Evolutionary conservation across 2,888 invertebrate genomes (phyloP), one percentile per base, ranked within the genome.

Genomic region (Tubulanus polymorphus): DNA sequence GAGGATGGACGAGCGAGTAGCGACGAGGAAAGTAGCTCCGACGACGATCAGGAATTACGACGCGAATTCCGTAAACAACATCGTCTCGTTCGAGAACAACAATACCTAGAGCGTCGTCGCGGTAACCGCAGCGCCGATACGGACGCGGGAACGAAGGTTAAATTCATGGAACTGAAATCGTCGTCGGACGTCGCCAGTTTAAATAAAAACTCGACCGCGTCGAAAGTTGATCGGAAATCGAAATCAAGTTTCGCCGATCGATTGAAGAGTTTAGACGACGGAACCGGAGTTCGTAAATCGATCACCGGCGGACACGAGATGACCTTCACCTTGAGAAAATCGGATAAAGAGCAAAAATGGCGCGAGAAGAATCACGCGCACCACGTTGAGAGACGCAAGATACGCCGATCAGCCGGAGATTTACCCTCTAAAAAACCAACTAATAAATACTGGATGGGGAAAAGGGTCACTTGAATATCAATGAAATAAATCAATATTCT

Each of bases 11-110:
- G 63, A 45, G 56, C 58, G 5, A 65, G 68, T 56, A 66, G 69
- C 37, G 70, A 68, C 8, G 67, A 63, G 29, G 69, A 69, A 47
- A 60, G 61, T 35, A 90, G 91, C 51, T 69, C 68, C 15, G 28
- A 28, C 25, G 30, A 28, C 27, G 51, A 51, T 1, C 92, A 91
- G 65, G 91, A 92, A 0, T 86, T 51, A 23, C 41, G 56, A 27
- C 53, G 87, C 71, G 90, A 92, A 79, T 85, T 91, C 55, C 88
- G 89, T 70, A 87, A 87, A 70, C 86, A 88, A 70, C 87, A 89
- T 72, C 83, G 83, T 69, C 80, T 85, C n/a, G 83, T 87, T 18
- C 45, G 28, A 10, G 12, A 37, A 20, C 48, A 57, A 29, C 29
- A 23, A 0, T 32, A 35, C 37, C 37, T 26, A 2, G 26, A 62